Evolutionary conservation across 2,888 invertebrate genomes (phyloP).

Genomic region (Ctena decussata): DNA sequence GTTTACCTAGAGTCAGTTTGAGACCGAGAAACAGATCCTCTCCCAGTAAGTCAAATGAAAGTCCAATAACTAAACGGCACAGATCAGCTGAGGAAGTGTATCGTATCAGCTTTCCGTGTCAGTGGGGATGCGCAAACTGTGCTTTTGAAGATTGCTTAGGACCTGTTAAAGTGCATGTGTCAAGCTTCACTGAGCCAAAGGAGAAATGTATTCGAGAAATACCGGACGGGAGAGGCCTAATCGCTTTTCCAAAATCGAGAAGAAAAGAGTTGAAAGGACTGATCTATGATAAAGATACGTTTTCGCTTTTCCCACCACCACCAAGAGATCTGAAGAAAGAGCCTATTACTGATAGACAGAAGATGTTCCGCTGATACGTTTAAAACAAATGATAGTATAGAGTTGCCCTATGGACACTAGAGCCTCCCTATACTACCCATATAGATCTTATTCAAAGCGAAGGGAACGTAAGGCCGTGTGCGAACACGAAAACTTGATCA

Average conservation of each 20-base stretch:
- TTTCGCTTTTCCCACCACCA: slow-evolving; percentile 53
- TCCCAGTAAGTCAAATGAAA: background rate
- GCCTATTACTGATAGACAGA: background rate
- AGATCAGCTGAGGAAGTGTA: slow-evolving; percentile 27
- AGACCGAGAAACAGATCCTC: background rate
- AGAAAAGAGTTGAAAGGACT: slow-evolving; percentile 59
- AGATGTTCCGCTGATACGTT: background rate
- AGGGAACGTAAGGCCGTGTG: no score
- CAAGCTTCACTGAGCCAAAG: slow-evolving; percentile 45
- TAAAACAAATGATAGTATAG: no score
- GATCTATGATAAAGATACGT: slow-evolving; percentile 58
- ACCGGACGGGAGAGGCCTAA: slow-evolving; percentile 51
- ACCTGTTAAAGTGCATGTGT: slow-evolving; percentile 59
- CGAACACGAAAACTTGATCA: no score
- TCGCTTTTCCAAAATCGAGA: slow-evolving; percentile 35
- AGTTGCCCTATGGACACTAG: no score
- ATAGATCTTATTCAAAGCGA: no score
- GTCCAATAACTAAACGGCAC: background rate
- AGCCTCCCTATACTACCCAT: no score
- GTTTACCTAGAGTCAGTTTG: no score
- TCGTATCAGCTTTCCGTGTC: slow-evolving; percentile 56
- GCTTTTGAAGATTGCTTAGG: slow-evolving; percentile 55
- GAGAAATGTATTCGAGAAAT: slow-evolving; percentile 40
- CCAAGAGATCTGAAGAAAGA: slow-evolving; percentile 33
- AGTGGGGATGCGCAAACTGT: slow-evolving; percentile 54